Conservation (phyloP, 2,113 vertebrate species). For the Paradoxurus hermaphroditus region DNA sequence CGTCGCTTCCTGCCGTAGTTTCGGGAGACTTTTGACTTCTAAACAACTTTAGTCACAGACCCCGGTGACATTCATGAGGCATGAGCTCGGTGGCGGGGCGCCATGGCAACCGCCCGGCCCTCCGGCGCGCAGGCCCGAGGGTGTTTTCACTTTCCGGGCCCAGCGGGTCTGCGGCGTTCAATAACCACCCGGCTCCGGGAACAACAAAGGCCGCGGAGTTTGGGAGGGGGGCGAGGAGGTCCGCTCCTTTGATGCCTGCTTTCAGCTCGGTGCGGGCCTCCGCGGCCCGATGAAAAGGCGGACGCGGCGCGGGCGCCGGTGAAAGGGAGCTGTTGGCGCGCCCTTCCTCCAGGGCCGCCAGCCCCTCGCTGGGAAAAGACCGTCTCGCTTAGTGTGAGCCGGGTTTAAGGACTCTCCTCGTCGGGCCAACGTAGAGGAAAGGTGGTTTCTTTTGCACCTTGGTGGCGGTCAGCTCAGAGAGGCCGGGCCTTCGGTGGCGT, state of each 20-base stretch:
- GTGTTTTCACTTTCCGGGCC: conserved; percentile 72
- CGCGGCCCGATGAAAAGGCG: conserved; percentile 62
- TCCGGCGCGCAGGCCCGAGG: conserved; percentile 35
- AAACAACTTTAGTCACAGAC: conserved; percentile 78
- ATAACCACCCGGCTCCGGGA: conserved; percentile 67
- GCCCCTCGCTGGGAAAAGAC: background rate
- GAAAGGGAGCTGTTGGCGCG: conserved; percentile 1
- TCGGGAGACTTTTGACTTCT: conserved; percentile 69
- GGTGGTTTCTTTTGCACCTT: conserved; percentile 23
- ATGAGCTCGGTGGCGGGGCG: conserved; percentile 59
- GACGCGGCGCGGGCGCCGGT: conserved; percentile 51
- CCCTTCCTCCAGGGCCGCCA: background rate
- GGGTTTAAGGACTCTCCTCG: conserved; percentile 27
- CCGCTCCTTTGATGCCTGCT: conserved; percentile 68
- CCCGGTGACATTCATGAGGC: conserved; percentile 71
- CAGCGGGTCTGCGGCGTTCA: conserved; percentile 80
- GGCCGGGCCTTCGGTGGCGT: background rate
- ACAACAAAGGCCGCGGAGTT: conserved; percentile 71
- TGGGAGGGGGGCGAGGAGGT: conserved; percentile 33
- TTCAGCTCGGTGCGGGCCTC: conserved; percentile 43
- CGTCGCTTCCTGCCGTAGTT: conserved; percentile 44
- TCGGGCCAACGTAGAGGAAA: background rate
- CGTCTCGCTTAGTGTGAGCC: background rate
- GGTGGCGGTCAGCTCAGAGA: background rate
- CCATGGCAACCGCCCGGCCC: conserved; percentile 76